These are phyloP conservation scores for Danionella dracula DNA, from an alignment of 2,797 vertebrate genomes.

Conservation along the genomic window DNA sequence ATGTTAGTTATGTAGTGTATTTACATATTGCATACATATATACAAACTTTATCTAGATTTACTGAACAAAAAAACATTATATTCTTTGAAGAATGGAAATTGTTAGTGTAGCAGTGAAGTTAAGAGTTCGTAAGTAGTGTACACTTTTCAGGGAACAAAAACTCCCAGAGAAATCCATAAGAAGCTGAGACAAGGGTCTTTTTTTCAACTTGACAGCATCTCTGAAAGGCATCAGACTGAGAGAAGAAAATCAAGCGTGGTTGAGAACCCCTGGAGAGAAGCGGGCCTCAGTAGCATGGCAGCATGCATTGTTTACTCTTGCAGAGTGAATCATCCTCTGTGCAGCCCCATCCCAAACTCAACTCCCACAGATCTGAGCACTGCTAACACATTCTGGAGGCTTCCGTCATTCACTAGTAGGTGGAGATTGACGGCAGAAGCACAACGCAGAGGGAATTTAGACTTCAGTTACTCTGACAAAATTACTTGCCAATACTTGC, in stretches of 20 bases:
- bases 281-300: slow-evolving; percentile 26
- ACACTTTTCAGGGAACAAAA: slow-evolving; percentile 8
- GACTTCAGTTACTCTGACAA: neutral
- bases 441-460: neutral
- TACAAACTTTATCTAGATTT: too few relatives aligned
- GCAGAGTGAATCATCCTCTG: slow-evolving; percentile 30
- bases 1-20: too few relatives aligned
- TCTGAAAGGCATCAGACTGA: slow-evolving; percentile 25
- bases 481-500: neutral
- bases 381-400: neutral
- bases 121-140: slow-evolving; percentile 13
- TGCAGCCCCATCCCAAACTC: slow-evolving; percentile 26
- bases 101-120: slow-evolving; percentile 4
- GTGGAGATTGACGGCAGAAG: neutral
- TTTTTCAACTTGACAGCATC: slow-evolving; percentile 19
- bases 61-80: too few relatives aligned
- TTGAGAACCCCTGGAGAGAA: slow-evolving; percentile 28
- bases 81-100: slow-evolving; percentile 9
- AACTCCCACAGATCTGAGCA: slow-evolving; percentile 25
- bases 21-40: too few relatives aligned
- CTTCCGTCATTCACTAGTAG: slow-evolving; percentile 17
- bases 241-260: slow-evolving; percentile 29
- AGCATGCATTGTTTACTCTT: slow-evolving; percentile 33
- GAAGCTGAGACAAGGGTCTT: slow-evolving; percentile 13
- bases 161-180: slow-evolving; percentile 4